Conservation (phyloP, 2,888 invertebrate genomes). For the Sialis lutaria region DNA sequence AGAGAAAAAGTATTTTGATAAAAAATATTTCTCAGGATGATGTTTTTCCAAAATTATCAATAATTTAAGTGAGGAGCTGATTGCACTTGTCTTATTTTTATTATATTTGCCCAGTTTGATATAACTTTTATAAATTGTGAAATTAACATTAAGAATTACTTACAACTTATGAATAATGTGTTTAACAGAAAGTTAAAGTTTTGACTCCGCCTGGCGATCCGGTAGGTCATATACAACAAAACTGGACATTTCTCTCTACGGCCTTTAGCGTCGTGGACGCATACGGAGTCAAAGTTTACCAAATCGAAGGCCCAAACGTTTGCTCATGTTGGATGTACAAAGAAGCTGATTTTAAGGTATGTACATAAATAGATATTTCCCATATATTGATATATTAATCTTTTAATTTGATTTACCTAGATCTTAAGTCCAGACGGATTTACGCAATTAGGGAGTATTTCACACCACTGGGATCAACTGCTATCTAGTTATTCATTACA, state of each 20-base stretch:
- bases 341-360: constrained; percentile 42
- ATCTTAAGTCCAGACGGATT: constrained; percentile 38
- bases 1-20: too few species aligned
- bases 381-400: constrained; percentile 33
- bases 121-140: too few species aligned
- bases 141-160: too few species aligned
- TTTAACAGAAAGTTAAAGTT: constrained; percentile 45
- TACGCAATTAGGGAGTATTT: constrained; percentile 45
- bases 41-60: too few species aligned
- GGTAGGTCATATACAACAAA: constrained; percentile 51
- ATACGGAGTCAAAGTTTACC: constrained; percentile 40
- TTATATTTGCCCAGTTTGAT: too few species aligned
- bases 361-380: constrained; percentile 9
- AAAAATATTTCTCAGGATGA: too few species aligned
- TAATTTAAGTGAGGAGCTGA: too few species aligned
- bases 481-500: constrained; percentile 55
- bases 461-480: constrained; percentile 53
- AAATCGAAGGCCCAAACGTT: constrained; percentile 52
- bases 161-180: too few species aligned
- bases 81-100: too few species aligned
- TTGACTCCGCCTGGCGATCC: constrained; percentile 51
- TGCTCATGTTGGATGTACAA: constrained; percentile 40
- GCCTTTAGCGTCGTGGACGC: constrained; percentile 51
- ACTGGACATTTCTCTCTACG: constrained; percentile 45
- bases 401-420: constrained; percentile 21